Percentiles rank a stretch among this genome's conserved stretches.
Evolutionary conservation across 2,113 vertebrate genomes (phyloP).

Genomic region (Aptenodytes patagonicus): DNA sequence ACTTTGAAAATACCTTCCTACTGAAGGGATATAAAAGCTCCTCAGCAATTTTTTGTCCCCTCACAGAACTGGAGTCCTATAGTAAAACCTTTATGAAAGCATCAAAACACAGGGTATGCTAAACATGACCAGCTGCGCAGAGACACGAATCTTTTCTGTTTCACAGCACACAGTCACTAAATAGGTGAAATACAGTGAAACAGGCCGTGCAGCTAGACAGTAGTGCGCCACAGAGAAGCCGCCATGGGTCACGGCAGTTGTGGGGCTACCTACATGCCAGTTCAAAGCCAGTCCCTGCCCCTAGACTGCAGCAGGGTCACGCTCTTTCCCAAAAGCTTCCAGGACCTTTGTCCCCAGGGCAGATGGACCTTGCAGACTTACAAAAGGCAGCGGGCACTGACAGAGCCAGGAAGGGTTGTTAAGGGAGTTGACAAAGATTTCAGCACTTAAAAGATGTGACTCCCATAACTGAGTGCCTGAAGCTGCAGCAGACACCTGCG

Average conservation of each 20-base stretch:
- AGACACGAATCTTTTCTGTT: not conserved
- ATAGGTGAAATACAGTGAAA: not conserved
- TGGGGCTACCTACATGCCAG: not conserved
- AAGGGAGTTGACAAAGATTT: not conserved
- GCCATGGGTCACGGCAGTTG: not conserved
- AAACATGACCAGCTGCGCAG: not conserved
- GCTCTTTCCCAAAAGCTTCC: not conserved
- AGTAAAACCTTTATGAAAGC: not conserved
- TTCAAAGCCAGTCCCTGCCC: not conserved
- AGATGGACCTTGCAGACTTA: not conserved
- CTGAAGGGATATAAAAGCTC: not conserved
- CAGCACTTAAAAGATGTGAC: not conserved
- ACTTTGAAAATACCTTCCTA: not conserved
- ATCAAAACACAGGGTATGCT: not conserved
- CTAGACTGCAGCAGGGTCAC: not conserved
- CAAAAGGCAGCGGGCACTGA: not conserved
- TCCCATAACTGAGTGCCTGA: not conserved
- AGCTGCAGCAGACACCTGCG: not conserved
- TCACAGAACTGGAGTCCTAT: not conserved
- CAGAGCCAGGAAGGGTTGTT: not conserved
- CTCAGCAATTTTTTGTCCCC: not conserved
- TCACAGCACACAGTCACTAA: not conserved
- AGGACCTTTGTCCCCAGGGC: not conserved
- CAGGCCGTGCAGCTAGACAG: not conserved
- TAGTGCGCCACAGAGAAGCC: not conserved